Evolutionary conservation across 2,888 invertebrate species (phyloP), one percentile per base, ranked within the genome.

Genomic region (Biston stratarius): DNA sequence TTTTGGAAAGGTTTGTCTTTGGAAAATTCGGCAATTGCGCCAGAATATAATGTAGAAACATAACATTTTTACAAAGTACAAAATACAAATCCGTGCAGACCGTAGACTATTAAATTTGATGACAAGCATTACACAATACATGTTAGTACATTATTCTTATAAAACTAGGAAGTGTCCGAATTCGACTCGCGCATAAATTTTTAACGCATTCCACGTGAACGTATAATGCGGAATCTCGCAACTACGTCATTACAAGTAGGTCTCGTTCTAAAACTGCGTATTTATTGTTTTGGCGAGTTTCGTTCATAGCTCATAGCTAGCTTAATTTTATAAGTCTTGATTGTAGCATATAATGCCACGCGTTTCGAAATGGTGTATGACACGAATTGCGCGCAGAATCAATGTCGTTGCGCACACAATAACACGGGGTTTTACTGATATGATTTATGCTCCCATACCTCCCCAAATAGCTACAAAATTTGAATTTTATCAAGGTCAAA

Each of bases 101-200:
- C 42, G 40, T 12, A 8, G 48, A 2, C 14, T 49, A 59, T 59
- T 49, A 49, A 59, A 59, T 49, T 59, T n/a, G 42, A 59, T 59
- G 59, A 59, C 49, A 59, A 49, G 49, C 59, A 42, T 59, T 59
- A 59, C 59, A 58, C 58, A 58, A 58, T 42, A 42, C 33, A 49
- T 8, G 59, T 49, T 33, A 10, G 14, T 47, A 15, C 24, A 6
- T n/a, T 59, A 48, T 59, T 59, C 59, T 48, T 42, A 33, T 33
- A n/a, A 59, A 10, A 59, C 48, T 24, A 59, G 59, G 40, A 64
- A 60, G 53, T 55, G 51, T 34, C 56, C 56, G 61, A 52, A 67
- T 62, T 67, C 15, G 65, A 58, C 61, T 57, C 58, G 61, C 61
- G 24, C 61, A 67, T 62, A 60, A 59, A 59, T 51, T 56, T 56